These are phyloP conservation scores for Tenthredo notha DNA, from an alignment of 2,888 invertebrate species.

Conservation along the genomic window DNA sequence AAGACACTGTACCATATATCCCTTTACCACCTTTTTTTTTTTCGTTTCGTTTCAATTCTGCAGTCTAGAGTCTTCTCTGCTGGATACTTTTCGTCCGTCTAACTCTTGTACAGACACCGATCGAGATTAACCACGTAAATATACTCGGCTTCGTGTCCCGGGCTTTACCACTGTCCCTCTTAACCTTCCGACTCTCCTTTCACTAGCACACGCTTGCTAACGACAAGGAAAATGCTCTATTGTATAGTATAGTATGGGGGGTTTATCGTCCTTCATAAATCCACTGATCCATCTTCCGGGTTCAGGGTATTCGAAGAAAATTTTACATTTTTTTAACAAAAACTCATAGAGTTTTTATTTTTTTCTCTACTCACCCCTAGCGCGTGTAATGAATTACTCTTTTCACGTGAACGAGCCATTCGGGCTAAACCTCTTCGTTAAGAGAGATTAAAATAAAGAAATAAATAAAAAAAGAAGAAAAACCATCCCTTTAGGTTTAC, in stretches of 20 bases:
- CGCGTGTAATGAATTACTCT: background rate
- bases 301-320: too few species aligned
- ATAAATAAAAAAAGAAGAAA: too few species aligned
- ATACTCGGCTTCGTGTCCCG: conserved; percentile 60
- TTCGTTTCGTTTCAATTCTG: conserved; percentile 53
- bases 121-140: conserved; percentile 75
- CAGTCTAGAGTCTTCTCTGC: background rate
- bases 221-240: background rate
- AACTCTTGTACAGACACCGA: conserved; percentile 61
- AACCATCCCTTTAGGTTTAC: too few species aligned
- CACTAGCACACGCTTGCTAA: conserved; percentile 8
- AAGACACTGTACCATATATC: conserved; percentile 28
- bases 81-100: conserved; percentile 33
- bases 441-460: background rate
- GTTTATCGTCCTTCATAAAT: background rate
- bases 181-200: conserved; percentile 39
- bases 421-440: background rate
- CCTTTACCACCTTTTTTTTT: conserved; percentile 16
- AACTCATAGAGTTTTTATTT: too few species aligned
- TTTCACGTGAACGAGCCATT: background rate
- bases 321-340: too few species aligned
- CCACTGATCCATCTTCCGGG: too few species aligned
- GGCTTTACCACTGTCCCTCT: conserved; percentile 29
- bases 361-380: background rate
- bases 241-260: background rate